phyloP scores from a whole-genome alignment of 2,797 vertebrate species.

The Etheostoma nigrum region DNA sequence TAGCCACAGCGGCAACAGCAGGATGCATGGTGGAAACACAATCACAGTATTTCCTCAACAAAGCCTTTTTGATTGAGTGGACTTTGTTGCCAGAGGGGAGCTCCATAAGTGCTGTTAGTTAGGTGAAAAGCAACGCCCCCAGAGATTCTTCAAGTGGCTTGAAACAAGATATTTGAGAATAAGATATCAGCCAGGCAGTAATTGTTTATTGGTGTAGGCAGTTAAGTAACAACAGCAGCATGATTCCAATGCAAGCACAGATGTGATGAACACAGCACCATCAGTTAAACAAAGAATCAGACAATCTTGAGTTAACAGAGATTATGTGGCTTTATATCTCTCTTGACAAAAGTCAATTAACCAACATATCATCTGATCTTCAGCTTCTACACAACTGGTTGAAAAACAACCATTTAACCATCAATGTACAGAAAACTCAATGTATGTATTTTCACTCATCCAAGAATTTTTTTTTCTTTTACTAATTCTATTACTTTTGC shows the following conservation, averaged over 20 bases:
- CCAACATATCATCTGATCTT: no score
- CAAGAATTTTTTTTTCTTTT: no score
- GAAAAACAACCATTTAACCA: no score
- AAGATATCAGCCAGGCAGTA: constrained; percentile 31
- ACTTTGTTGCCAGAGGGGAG: constrained; percentile 34
- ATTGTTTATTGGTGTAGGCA: constrained; percentile 14
- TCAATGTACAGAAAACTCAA: no score
- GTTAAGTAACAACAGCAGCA: background rate
- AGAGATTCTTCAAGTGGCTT: constrained; percentile 27
- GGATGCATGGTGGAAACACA: constrained; percentile 20
- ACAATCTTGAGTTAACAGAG: background rate
- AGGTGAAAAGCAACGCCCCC: constrained; percentile 33
- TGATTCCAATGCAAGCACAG: background rate
- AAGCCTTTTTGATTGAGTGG: constrained; percentile 43
- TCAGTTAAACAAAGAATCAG: background rate
- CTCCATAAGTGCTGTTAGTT: constrained; percentile 31
- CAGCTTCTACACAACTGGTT: no score
- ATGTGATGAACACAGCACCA: background rate
- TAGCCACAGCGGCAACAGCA: constrained; percentile 18
- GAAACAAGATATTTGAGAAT: constrained; percentile 34
- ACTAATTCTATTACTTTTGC: no score
- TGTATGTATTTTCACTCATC: no score
- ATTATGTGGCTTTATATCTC: background rate
- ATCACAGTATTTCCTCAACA: constrained; percentile 24
- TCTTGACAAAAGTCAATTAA: background rate